These are phyloP conservation scores for Camponotus fellah DNA, from an alignment of 2,888 invertebrate genomes.

Conservation along the genomic window DNA sequence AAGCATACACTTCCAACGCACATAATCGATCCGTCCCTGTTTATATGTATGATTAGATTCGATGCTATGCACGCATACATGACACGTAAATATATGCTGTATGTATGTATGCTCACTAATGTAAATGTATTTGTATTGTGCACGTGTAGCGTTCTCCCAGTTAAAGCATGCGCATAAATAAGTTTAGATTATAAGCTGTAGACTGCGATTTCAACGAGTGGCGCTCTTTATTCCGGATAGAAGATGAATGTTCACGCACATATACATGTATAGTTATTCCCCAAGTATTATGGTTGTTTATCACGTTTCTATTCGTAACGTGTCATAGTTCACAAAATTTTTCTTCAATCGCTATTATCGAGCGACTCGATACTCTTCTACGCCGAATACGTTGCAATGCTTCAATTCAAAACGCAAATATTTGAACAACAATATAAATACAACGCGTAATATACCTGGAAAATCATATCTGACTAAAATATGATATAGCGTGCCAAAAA, in stretches of 20 bases:
- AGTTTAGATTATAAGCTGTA: slow-evolving; percentile 67
- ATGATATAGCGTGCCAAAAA: slow-evolving; percentile 5
- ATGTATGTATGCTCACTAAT: slow-evolving; percentile 29
- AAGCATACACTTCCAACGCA: slow-evolving; percentile 30
- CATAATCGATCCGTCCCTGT: slow-evolving; percentile 42
- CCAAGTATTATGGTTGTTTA: slow-evolving; percentile 41
- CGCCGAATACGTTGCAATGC: not conserved
- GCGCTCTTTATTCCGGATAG: slow-evolving; percentile 54
- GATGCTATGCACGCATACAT: slow-evolving; percentile 37
- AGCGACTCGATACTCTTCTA: not conserved
- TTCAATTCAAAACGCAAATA: slow-evolving; percentile 1
- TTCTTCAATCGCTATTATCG: slow-evolving; percentile 21
- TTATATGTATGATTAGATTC: slow-evolving; percentile 56
- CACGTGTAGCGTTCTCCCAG: slow-evolving; percentile 77
- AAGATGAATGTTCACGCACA: slow-evolving; percentile 6
- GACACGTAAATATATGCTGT: slow-evolving; percentile 23
- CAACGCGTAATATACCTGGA: not conserved
- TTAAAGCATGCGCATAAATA: slow-evolving; percentile 72
- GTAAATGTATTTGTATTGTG: slow-evolving; percentile 55
- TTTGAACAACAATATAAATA: slow-evolving; percentile 9
- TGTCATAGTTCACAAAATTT: slow-evolving; percentile 51
- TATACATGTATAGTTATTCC: slow-evolving; percentile 11
- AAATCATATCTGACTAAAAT: not conserved
- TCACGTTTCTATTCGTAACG: slow-evolving; percentile 26
- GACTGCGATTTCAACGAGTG: slow-evolving; percentile 64